phyloP scores from a whole-genome alignment of 2,113 vertebrate genomes.

The Narcine bancroftii region DNA sequence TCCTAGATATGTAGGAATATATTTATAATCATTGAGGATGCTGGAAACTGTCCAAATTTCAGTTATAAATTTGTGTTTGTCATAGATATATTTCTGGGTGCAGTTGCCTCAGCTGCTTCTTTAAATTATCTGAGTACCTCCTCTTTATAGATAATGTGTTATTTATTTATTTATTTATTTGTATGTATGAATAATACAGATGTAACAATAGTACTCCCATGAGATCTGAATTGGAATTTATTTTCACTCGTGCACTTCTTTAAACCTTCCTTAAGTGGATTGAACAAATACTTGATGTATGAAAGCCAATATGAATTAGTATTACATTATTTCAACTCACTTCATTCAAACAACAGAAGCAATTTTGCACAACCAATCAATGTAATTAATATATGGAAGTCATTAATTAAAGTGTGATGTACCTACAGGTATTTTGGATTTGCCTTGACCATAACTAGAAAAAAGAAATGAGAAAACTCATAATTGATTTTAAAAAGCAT shows the following conservation, averaged over 20 bases:
- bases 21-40: neutral
- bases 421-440: too few species aligned
- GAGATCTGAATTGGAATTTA: neutral
- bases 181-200: neutral
- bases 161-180: neutral
- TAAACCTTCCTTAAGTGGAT: neutral
- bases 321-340: neutral
- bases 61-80: conserved; percentile 5
- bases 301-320: neutral
- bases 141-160: conserved; percentile 1
- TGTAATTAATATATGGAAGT: too few species aligned
- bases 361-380: too few species aligned
- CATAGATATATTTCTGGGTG: conserved; percentile 8
- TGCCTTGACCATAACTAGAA: neutral
- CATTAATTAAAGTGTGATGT: too few species aligned
- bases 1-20: neutral
- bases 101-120: conserved; percentile 21
- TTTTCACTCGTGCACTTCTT: neutral
- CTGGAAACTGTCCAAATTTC: conserved; percentile 1
- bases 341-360: neutral
- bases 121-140: neutral
- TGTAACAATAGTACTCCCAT: conserved; percentile 1
- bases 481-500: neutral
- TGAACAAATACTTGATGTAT: neutral
- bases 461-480: neutral